Evolutionary conservation across 2,888 invertebrate species (phyloP).

Genomic region (Harpalus rubripes): DNA sequence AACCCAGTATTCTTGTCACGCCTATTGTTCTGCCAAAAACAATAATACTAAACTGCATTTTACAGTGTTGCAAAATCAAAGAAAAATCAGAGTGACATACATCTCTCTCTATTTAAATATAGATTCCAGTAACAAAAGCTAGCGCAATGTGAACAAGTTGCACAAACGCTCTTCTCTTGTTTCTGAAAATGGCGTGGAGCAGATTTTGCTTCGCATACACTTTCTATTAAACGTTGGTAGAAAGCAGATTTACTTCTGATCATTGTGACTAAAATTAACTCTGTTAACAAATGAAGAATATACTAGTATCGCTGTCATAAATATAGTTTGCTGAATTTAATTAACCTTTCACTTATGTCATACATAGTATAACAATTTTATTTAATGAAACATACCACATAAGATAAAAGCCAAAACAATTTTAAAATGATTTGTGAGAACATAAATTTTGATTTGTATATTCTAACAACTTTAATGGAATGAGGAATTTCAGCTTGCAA

Average conservation of each 20-base stretch:
- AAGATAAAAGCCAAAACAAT: too few relatives aligned
- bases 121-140: constrained; percentile 27
- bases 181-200: constrained; percentile 19
- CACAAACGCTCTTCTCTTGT: constrained; percentile 30
- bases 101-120: background rate
- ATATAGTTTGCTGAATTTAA: too few relatives aligned
- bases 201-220: background rate
- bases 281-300: background rate
- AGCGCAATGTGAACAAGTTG: constrained; percentile 30
- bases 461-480: too few relatives aligned
- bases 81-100: background rate
- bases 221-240: constrained; percentile 19
- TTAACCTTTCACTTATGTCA: too few relatives aligned
- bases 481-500: too few relatives aligned
- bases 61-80: background rate
- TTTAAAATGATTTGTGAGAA: too few relatives aligned
- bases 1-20: too few relatives aligned
- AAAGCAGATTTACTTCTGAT: constrained; percentile 6
- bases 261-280: too few relatives aligned
- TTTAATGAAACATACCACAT: too few relatives aligned
- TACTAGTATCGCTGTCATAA: too few relatives aligned
- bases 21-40: background rate
- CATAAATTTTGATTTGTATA: too few relatives aligned
- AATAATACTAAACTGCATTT: background rate
- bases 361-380: too few relatives aligned